These are phyloP conservation scores for Euphysa ruthae DNA, from an alignment of 30 jellyfish, hydroid and myxozoan species.

Conservation along the genomic window DNA sequence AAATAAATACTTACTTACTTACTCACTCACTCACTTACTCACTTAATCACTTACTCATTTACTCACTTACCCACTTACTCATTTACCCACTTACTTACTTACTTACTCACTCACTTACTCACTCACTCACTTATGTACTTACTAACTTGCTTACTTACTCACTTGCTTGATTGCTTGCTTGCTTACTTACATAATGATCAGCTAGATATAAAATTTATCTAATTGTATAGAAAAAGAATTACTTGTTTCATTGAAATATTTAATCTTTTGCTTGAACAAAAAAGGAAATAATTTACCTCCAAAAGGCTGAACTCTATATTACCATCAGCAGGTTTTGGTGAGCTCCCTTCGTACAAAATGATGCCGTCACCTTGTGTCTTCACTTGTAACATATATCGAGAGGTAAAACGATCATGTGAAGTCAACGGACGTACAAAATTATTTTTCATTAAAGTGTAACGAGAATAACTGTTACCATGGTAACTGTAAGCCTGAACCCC, in stretches of 20 bases:
- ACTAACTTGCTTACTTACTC: no score
- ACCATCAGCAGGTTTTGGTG: conserved; percentile 15
- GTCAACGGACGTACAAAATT: conserved; percentile 22
- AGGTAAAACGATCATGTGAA: conserved; percentile 56
- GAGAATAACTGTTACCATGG: conserved; percentile 56
- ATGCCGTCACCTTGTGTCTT: conserved; percentile 67
- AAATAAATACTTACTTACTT: no score
- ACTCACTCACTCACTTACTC: no score
- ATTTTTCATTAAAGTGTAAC: conserved; percentile 46
- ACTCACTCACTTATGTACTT: no score
- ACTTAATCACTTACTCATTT: no score
- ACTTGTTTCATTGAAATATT: neutral
- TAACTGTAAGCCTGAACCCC: conserved; percentile 77
- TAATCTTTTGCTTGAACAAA: neutral
- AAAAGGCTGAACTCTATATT: conserved; percentile 65
- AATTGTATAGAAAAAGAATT: neutral
- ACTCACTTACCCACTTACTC: no score
- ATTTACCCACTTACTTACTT: no score
- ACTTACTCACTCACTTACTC: no score
- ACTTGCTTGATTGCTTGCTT: no score
- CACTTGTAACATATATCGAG: conserved; percentile 70
- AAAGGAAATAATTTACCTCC: conserved; percentile 46
- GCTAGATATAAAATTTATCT: no score
- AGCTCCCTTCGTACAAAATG: conserved; percentile 68
- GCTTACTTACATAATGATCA: no score